Base-by-base conservation (phyloP, 2,888 invertebrate species). In the Oscheius onirici region DNA sequence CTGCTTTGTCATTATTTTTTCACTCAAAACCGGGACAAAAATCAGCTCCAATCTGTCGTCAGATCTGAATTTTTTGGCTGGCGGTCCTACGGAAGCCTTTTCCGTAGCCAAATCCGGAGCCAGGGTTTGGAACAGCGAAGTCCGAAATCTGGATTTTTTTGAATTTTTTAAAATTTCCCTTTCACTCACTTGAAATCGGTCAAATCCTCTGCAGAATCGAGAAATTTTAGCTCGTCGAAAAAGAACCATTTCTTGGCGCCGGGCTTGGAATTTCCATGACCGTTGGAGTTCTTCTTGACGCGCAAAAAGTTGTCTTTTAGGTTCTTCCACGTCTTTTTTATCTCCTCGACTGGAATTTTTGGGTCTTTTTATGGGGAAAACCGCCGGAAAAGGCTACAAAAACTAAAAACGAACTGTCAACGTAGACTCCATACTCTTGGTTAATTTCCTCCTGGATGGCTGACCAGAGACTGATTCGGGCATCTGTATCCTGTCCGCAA, bases 281-380 rank as follows among this genome's bases (percentile, higher is more conserved):
- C 20, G 26, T 22, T 52, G 1, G 17, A 22, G n/a, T 51, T 40
- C 43, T 66, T 66, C 34, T 55, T 66, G 2, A 66, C 43, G 1
- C 68, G 11, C n/a, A 68, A 17, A 26, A 49, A 68, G 46, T 68
- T 68, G 26, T 68, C 68, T 28, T 68, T 68, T 13, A 68, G 28
- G 28, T 68, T 68, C 26, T 68, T 68, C 68, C 68, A 68, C 5
- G 68, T 57, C 20, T 68, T 68, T 28, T 68, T 68, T 3, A 68
- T 41, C 28, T 68, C 68, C 10, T 68, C 61, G 41, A 51, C 69
- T 69, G 20, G 28, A 69, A 40, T 28, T 44, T 49, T 54, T 58
- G 20, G 20, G 6, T 58, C 13, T 28, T 40, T 24, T 26, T 13
- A 58, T 28, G n/a, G n/a, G n/a, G n/a, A n/a, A n/a, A n/a, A n/a